Conservation (phyloP, 2,888 invertebrate genomes). For the Empis livida region DNA sequence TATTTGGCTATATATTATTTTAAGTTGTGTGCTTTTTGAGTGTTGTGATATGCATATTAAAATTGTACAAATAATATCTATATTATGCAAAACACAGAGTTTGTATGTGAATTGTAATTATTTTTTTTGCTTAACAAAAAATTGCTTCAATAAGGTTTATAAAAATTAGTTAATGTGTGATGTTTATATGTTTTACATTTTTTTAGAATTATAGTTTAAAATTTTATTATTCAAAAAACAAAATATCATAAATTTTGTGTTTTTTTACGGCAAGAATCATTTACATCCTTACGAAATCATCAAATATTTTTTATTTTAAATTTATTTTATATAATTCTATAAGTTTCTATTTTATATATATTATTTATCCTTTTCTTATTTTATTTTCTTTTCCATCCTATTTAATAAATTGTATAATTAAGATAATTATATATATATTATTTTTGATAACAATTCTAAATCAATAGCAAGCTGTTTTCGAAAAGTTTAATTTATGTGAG, state of each 20-base stretch:
- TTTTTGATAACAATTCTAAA: slow-evolving; percentile 1
- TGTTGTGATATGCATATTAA: too few relatives aligned
- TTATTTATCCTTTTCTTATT: slow-evolving; percentile 36
- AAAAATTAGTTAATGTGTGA: not conserved
- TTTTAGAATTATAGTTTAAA: slow-evolving; percentile 19
- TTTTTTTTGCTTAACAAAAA: too few relatives aligned
- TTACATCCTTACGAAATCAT: not conserved
- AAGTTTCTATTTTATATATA: slow-evolving; percentile 35
- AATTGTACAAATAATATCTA: too few relatives aligned
- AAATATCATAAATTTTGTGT: slow-evolving; percentile 8
- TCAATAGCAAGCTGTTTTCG: slow-evolving; percentile 83
- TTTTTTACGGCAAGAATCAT: slow-evolving; percentile 6
- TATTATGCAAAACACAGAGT: too few relatives aligned
- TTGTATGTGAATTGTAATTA: too few relatives aligned
- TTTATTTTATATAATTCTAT: slow-evolving; percentile 1
- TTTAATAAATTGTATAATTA: slow-evolving; percentile 28
- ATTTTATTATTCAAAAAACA: slow-evolving; percentile 8
- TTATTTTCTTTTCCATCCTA: slow-evolving; percentile 22
- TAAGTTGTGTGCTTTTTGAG: too few relatives aligned
- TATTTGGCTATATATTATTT: too few relatives aligned
- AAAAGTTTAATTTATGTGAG: slow-evolving; percentile 84
- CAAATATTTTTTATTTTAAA: too few relatives aligned
- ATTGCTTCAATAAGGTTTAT: slow-evolving; percentile 10
- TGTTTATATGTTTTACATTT: slow-evolving; percentile 18
- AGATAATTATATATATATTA: too few relatives aligned